phyloP scores from a whole-genome alignment of 2,888 invertebrate genomes.

The Cephalotes varians region DNA sequence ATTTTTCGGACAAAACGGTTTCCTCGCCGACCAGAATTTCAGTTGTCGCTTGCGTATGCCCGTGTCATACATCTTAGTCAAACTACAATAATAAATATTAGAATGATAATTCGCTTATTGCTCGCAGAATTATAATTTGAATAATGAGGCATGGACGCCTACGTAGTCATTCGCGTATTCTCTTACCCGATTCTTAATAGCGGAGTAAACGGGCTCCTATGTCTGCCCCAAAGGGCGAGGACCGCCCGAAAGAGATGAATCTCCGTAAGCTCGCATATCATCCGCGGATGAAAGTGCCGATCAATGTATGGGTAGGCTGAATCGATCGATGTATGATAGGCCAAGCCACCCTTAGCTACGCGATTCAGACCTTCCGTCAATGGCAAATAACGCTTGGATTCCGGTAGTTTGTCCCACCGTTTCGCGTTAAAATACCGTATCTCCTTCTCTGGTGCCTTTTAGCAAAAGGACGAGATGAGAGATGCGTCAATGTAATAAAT shows the following conservation, averaged over 20 bases:
- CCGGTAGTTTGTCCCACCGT: slow-evolving; percentile 77
- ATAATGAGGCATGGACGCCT: neutral
- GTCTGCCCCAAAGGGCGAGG: slow-evolving; percentile 66
- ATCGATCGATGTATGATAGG: slow-evolving; percentile 79
- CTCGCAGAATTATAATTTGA: neutral
- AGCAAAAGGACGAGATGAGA: neutral
- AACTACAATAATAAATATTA: slow-evolving; percentile 62
- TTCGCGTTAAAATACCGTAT: slow-evolving; percentile 74
- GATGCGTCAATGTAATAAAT: neutral
- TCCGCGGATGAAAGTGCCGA: slow-evolving; percentile 74
- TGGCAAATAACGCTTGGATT: slow-evolving; percentile 71
- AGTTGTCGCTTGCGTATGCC: slow-evolving; percentile 77
- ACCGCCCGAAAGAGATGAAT: slow-evolving; percentile 64
- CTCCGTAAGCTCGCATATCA: slow-evolving; percentile 81
- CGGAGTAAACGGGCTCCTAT: slow-evolving; percentile 79
- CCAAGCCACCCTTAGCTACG: slow-evolving; percentile 76
- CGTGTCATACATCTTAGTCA: slow-evolving; percentile 74
- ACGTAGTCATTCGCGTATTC: neutral
- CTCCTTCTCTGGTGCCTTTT: slow-evolving; percentile 59
- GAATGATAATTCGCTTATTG: neutral
- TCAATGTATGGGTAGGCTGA: slow-evolving; percentile 80
- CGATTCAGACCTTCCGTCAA: slow-evolving; percentile 76
- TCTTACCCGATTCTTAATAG: slow-evolving; percentile 79
- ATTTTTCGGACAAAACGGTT: slow-evolving; percentile 77
- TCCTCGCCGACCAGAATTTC: slow-evolving; percentile 78